These are phyloP conservation scores for Poeciliopsis gracilis DNA, from an alignment of 2,797 vertebrate species.

Conservation along the genomic window DNA sequence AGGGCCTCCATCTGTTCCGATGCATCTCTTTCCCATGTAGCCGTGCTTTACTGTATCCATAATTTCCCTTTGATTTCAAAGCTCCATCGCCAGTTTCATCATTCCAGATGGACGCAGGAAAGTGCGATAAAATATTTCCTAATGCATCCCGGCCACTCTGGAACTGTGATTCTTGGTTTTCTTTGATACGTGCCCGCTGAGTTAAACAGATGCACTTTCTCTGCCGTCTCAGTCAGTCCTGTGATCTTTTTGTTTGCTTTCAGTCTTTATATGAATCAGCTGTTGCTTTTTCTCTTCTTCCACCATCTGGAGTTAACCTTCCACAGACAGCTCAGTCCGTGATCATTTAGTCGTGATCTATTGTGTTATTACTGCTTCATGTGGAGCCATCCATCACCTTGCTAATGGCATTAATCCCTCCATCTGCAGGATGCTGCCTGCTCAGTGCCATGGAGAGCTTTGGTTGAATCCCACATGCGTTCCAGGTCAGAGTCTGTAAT, in stretches of 20 bases:
- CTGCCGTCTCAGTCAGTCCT: not conserved
- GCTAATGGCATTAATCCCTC: constrained; percentile 65
- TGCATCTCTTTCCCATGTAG: constrained; percentile 39
- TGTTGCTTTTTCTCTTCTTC: constrained; percentile 7
- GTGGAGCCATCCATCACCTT: constrained; percentile 55
- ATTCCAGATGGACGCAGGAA: constrained; percentile 36
- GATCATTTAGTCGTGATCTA: constrained; percentile 62
- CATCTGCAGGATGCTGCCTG: constrained; percentile 37
- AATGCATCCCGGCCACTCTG: constrained; percentile 27
- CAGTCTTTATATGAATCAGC: constrained; percentile 9
- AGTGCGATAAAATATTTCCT: constrained; percentile 37
- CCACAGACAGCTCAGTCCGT: constrained; percentile 31
- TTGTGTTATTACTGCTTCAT: constrained; percentile 56
- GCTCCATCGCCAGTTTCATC: constrained; percentile 39
- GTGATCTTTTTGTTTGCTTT: constrained; percentile 4
- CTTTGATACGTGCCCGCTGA: constrained; percentile 2
- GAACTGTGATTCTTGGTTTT: constrained; percentile 19
- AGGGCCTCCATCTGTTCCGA: constrained; percentile 73
- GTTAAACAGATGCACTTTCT: constrained; percentile 9
- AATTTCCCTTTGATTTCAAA: constrained; percentile 68
- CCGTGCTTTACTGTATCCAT: constrained; percentile 53
- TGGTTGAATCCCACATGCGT: constrained; percentile 39
- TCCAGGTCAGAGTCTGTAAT: constrained; percentile 41
- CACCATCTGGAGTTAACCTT: constrained; percentile 29
- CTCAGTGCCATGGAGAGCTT: constrained; percentile 32